Base-by-base conservation (phyloP, 2,113 vertebrate genomes). In the Platichthys stellatus region DNA sequence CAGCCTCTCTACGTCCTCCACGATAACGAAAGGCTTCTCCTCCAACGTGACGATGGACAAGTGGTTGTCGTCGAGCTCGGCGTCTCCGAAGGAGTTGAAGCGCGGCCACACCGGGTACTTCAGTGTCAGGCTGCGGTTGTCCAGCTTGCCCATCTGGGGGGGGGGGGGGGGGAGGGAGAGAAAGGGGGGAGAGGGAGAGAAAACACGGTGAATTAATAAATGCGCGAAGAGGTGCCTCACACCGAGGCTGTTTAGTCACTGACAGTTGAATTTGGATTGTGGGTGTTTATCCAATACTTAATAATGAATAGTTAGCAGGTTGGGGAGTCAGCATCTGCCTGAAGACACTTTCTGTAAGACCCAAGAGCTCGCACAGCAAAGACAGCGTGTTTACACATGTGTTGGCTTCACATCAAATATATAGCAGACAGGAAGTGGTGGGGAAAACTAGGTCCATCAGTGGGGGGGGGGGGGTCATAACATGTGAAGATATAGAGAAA, bases 11-110 rank as follows among this genome's bases (percentile, higher is more conserved):
- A 99, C 96, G 15, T 99, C 97, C 75, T 99, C 98, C 74, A 99
- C 98, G 0, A 99, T 96, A 68, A 99, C 98, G 18, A 99, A 99
- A 0, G 98, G 98, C 54, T 97, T 97, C 92, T 99, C 98, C 91
- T 99, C 98, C 74, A 99, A 88, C n/a, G 98, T 99, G 83, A 99
- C 98, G 2, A 99, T 97, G 90, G 95, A 98, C 90, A 99, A 92
- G 75, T 99, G 98, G 92, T 98, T 99, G 90, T 99, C 96, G 0
- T 99, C 98, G 0, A 96, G 95, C 81, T 98, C 98, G 0, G 95
- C 95, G 79, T 99, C 97, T 0, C 96, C 95, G 0, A 96, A 96
- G 9, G 97, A 97, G 92, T 97, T 98, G 92, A 96, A 99, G 57
- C 98, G 92, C 0, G 98, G 98, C 98, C 98, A 99, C 86, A 99